Evolutionary conservation across 2,797 vertebrate genomes (phyloP), one percentile per base, ranked within the genome.

Genomic region (Crenuchus spilurus): DNA sequence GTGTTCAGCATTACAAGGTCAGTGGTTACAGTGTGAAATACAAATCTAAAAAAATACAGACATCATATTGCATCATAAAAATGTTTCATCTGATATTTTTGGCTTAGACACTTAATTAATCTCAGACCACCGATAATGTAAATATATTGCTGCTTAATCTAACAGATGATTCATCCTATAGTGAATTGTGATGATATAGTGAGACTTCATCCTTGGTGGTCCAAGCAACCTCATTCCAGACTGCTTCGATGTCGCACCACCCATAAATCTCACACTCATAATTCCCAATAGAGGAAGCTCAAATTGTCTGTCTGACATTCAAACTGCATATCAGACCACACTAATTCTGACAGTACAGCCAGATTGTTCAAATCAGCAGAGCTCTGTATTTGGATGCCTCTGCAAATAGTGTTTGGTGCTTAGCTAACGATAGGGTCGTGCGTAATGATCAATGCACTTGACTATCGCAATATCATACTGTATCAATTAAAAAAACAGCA

Each of bases 151-250:
- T 4, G 35, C 35, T 68, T 46, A 42, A 2, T 48, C 7, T 4
- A 52, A 18, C 9, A 52, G 49, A 72, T 62, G 55, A 54, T 61
- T 49, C 39, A 18, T 51, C 39, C 35, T 58, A 58, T 8, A n/a
- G 22, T 28, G 18, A 26, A 16, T 66, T 60, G 65, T 33, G 28
- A 55, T 31, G 28, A 31, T 14, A 31, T 14, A n/a, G 33, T 20
- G 22, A 10, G 48, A 58, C 71, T 74, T 61, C 52, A 22, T 75
- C 55, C 16, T 60, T 8, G 79, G 72, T 81, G 82, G 74, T 78
- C 77, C 20, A 13, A 54, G n/a, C 81, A 69, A 79, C 68, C 70
- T 72, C 52, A 70, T 60, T 75, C 49, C 57, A 35, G 26, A 65
- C 57, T 70, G 52, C 37, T 11, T 75, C 30, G 26, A 67, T 28